These are phyloP conservation scores for Sebastes vulpes DNA, from an alignment of 2,797 vertebrate species.

Conservation along the genomic window DNA sequence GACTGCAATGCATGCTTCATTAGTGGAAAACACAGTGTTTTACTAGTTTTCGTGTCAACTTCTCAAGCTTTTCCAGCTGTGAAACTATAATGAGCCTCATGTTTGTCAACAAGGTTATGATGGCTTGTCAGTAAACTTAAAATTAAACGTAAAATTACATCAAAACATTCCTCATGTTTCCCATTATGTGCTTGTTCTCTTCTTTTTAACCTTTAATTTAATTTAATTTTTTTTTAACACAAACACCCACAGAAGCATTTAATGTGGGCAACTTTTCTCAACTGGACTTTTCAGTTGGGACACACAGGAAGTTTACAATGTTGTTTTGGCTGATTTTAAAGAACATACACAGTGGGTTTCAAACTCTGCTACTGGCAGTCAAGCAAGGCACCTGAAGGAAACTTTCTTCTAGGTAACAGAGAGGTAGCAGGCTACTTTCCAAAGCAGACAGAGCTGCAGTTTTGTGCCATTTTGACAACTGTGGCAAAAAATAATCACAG, in stretches of 20 bases:
- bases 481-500: not conserved
- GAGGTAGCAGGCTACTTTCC: not conserved
- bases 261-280: not conserved
- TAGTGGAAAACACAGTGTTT: not conserved
- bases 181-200: not conserved
- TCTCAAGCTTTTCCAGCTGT: not conserved
- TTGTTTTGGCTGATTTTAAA: not conserved
- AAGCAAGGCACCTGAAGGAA: not conserved
- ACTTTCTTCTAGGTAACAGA: not conserved
- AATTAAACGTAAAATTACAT: not conserved
- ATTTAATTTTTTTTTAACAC: not conserved
- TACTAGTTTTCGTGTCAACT: not conserved
- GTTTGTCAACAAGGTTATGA: not conserved
- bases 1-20: not conserved
- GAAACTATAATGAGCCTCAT: not conserved
- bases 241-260: not conserved
- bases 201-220: not conserved
- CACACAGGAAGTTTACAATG: not conserved
- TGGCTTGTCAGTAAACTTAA: not conserved
- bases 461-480: not conserved
- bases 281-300: not conserved
- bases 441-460: not conserved
- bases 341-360: not conserved
- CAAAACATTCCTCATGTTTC: not conserved
- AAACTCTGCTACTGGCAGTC: not conserved